Base-by-base conservation (phyloP, 1,140 invertebrate species). In the Lasaia peninsularis region DNA sequence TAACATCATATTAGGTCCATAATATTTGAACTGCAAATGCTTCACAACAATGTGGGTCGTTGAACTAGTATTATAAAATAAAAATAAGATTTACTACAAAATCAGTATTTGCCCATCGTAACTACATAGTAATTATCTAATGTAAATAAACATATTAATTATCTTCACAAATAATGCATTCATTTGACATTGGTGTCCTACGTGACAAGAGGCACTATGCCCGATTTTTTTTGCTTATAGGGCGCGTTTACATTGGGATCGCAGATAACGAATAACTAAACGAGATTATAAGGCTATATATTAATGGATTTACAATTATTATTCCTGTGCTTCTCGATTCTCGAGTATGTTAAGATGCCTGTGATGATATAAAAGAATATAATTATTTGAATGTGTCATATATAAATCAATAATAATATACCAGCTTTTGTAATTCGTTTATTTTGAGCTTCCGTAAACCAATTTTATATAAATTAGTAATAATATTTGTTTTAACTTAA, bases 71-170 rank as follows among this genome's bases (percentile, higher is more conserved):
- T 40, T 40, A 14, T 40, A 16, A 12, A 12, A 37, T 40, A 40
- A 40, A 1, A 40, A 40, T 40, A 40, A 40, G 12, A 40, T 40
- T 40, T 40, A 40, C 35, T 40, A 40, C 35, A 40, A 40, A 40
- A 40, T 40, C 14, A 40, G 14, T 40, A 16, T 40, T 40, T 40
- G 16, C 12, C 35, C 14, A 40, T 40, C 35, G 35, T 40, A 40
- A 40, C 35, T 40, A 40, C 11, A 40, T 40, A 12, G 14, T 40
- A 18, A 2, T 40, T 40, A 40, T 40, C 35, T 9, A 40, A 18
- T 40, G 14, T 40, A 18, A 40, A 18, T 40, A 40, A 40, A 40
- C 11, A 40, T 40, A 16, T 14, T n/a, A 40, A 40, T 40, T 40
- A 40, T 18, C 35, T 18, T 8, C 14, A 40, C 14, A 40, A 40